Base-by-base conservation (phyloP, 35 echinoderm and acorn worm genomes). In the Patiria miniata region DNA sequence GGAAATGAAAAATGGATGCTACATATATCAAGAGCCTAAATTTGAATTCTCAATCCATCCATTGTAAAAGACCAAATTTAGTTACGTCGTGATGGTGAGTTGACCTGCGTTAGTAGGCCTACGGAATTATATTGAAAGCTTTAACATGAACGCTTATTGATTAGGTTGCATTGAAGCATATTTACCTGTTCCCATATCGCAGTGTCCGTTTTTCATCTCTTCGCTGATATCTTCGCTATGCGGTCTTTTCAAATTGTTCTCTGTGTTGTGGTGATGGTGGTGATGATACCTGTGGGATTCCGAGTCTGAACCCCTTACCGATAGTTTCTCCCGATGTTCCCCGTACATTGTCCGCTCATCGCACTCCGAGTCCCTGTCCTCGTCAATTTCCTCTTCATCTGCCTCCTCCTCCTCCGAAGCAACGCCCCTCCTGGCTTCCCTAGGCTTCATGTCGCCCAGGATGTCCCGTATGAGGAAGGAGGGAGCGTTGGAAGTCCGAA, bases 401-500 rank as follows among this genome's bases (percentile, higher is more conserved):
- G 28, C 28, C 19, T 84, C 51, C 28, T 84, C 53, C 51, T 84
- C 82, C 17, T 84, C 51, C 33, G 21, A n/a, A 17, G 82, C 23
- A 29, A 61, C 82, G 51, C 57, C 26, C 8, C 36, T 18, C 1
- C 26, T 84, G 53, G 30, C 29, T 60, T 58, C 54, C 39, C 52
- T 61, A 16, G 52, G 53, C 82, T 60, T 58, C 82, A 84, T 80
- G 17, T 80, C 82, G 36, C 82, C 82, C 57, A 84, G 57, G 37
- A 84, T 84, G 82, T 84, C 82, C 57, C 82, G 53, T 34, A 84
- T 84, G 9, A 84, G 30, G 59, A 84, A 84, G 8, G 82, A 84
- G 12, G 82, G 82, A 9, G 82, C 82, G 9, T 53, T 60, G 54
- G 39, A 53, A 84, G 82, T 84, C 53, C 54, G 53, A 1, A 58